Evolutionary conservation across 2,888 invertebrate genomes (phyloP).

Genomic region (Lapara coniferarum): DNA sequence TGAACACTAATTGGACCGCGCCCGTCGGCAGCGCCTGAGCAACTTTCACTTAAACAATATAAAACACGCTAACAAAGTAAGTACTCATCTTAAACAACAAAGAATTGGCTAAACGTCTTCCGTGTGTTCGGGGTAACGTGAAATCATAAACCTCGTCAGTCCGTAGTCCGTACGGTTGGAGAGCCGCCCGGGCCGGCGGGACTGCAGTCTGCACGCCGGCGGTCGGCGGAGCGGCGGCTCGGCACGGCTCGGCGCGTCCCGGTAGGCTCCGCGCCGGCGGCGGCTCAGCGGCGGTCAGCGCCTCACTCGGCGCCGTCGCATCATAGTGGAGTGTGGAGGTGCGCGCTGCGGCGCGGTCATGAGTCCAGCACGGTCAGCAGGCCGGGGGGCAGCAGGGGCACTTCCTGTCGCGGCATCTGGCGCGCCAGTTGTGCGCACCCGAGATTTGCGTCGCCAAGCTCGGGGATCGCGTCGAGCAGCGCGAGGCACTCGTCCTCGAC

Average conservation of each 20-base stretch:
- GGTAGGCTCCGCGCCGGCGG: slow-evolving; percentile 54
- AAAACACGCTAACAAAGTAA: slow-evolving; percentile 79
- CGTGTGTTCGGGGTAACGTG: slow-evolving; percentile 65
- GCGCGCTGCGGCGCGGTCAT: slow-evolving; percentile 77
- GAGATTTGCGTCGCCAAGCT: slow-evolving; percentile 77
- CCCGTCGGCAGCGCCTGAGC: slow-evolving; percentile 79
- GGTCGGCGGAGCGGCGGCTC: slow-evolving; percentile 31
- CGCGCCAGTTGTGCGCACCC: slow-evolving; percentile 78
- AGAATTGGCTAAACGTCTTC: slow-evolving; percentile 75
- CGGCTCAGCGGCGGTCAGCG: slow-evolving; percentile 61
- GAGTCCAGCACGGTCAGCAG: slow-evolving; percentile 79
- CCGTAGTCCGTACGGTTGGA: slow-evolving; percentile 34
- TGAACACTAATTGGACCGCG: slow-evolving; percentile 79
- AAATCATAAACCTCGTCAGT: slow-evolving; percentile 37
- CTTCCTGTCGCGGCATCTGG: slow-evolving; percentile 73
- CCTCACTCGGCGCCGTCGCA: slow-evolving; percentile 60
- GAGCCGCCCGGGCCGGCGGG: slow-evolving; percentile 32
- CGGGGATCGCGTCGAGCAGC: slow-evolving; percentile 77
- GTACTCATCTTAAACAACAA: slow-evolving; percentile 76
- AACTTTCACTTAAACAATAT: slow-evolving; percentile 81
- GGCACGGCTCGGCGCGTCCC: slow-evolving; percentile 32
- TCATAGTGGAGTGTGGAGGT: slow-evolving; percentile 70
- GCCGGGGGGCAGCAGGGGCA: slow-evolving; percentile 68
- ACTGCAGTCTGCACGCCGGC: slow-evolving; percentile 51
- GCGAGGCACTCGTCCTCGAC: slow-evolving; percentile 79